phyloP scores from a whole-genome alignment of 53 echinoderm and acorn worm genomes.

The Zoroaster sp. region DNA sequence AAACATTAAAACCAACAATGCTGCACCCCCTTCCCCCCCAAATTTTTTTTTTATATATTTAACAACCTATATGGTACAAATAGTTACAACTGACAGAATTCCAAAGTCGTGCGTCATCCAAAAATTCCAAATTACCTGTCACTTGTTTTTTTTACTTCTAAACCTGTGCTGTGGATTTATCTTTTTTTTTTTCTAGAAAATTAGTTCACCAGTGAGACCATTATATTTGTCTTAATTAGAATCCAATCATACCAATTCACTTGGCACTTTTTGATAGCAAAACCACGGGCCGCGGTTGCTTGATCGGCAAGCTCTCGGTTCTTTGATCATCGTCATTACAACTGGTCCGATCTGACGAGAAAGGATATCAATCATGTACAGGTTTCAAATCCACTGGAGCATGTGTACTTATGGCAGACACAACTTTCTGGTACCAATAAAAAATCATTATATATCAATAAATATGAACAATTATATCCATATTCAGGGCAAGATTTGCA shows the following conservation, averaged over 20 bases:
- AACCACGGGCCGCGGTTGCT: background rate
- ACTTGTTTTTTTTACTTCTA: background rate
- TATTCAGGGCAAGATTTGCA: background rate
- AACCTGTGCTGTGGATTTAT: background rate
- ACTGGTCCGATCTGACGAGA: background rate
- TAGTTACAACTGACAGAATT: background rate
- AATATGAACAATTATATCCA: too few species aligned
- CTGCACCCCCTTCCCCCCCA: background rate
- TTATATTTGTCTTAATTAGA: constrained; percentile 59
- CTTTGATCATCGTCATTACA: constrained; percentile 52
- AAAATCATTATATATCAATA: constrained; percentile 18
- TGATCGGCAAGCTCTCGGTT: background rate
- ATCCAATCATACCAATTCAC: constrained; percentile 55
- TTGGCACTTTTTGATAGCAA: constrained; percentile 20
- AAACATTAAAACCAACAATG: background rate
- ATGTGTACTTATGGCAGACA: background rate
- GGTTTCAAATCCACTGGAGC: background rate
- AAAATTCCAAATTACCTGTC: background rate
- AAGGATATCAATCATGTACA: constrained; percentile 19
- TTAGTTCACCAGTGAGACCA: constrained; percentile 2
- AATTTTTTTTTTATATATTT: too few species aligned
- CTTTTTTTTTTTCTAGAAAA: background rate
- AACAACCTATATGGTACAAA: too few species aligned
- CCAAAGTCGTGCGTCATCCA: background rate
- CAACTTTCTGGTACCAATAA: background rate